These are phyloP conservation scores for Chironomus tepperi DNA, from an alignment of 1,140 invertebrate genomes.

Conservation along the genomic window DNA sequence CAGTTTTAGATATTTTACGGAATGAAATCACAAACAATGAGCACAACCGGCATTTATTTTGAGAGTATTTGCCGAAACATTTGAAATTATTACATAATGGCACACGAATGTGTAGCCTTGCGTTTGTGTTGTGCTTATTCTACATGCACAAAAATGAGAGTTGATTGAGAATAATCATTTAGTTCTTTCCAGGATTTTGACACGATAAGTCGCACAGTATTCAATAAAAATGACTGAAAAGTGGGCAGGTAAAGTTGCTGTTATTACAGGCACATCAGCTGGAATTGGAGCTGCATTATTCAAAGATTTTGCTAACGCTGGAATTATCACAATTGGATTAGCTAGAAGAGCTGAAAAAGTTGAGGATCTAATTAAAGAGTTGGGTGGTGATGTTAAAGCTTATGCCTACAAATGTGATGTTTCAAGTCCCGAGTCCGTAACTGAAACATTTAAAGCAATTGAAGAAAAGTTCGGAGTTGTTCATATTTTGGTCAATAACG, in stretches of 20 bases:
- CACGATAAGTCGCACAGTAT: too few species aligned
- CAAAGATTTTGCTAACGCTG: slow-evolving; percentile 41
- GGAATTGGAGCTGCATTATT: slow-evolving; percentile 48
- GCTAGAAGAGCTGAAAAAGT: slow-evolving; percentile 45
- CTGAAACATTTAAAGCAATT: slow-evolving; percentile 50
- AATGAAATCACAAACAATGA: too few species aligned
- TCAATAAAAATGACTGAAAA: slow-evolving; percentile 31
- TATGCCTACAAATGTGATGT: slow-evolving; percentile 49
- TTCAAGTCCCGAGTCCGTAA: slow-evolving; percentile 50
- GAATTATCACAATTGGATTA: slow-evolving; percentile 48
- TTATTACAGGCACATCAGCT: slow-evolving; percentile 54
- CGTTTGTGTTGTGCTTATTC: too few species aligned
- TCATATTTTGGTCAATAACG: slow-evolving; percentile 61
- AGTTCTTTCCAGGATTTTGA: too few species aligned
- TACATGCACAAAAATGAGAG: too few species aligned
- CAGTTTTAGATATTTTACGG: too few species aligned
- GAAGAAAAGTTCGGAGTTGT: slow-evolving; percentile 48
- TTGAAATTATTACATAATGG: too few species aligned
- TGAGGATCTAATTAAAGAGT: slow-evolving; percentile 29
- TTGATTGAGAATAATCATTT: too few species aligned
- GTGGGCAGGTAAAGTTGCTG: slow-evolving; percentile 50
- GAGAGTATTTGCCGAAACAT: too few species aligned
- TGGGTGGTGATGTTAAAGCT: slow-evolving; percentile 30
- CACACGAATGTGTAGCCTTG: too few species aligned
- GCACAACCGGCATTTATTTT: too few species aligned